Percentiles rank a stretch among this genome's conserved stretches.
Evolutionary conservation across 1,140 invertebrate genomes (phyloP).

Genomic region (Zophobas atratus): DNA sequence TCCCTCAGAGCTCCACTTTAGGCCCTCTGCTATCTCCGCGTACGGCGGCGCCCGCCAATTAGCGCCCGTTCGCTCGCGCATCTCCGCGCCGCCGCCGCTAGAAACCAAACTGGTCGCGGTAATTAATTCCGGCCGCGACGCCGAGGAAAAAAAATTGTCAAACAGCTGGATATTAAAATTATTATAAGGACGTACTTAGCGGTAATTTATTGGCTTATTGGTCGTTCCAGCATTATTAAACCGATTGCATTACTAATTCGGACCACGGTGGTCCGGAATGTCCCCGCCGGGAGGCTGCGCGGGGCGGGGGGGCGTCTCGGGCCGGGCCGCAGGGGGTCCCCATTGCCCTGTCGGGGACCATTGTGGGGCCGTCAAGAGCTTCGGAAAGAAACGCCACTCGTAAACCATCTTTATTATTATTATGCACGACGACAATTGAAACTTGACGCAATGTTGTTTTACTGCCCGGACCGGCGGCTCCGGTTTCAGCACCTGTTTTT

Average conservation of each 20-base stretch:
- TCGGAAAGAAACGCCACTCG: conserved; percentile 54
- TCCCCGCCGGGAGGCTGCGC: conserved; percentile 11
- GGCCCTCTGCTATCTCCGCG: no score
- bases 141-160: conserved; percentile 34
- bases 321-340: conserved; percentile 47
- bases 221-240: conserved; percentile 42
- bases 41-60: no score
- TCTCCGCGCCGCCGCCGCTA: not conserved
- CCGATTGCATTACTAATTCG: conserved; percentile 48
- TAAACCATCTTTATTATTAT: conserved; percentile 62
- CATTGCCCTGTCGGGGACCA: conserved; percentile 56
- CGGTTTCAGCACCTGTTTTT: conserved; percentile 13
- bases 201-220: conserved; percentile 41
- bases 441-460: conserved; percentile 56
- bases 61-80: no score
- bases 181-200: conserved; percentile 39
- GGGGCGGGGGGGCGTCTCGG: not conserved
- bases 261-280: conserved; percentile 46
- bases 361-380: conserved; percentile 58
- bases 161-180: conserved; percentile 48
- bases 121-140: conserved; percentile 18
- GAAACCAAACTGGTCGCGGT: conserved; percentile 30
- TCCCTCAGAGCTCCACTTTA: no score
- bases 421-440: conserved; percentile 57
- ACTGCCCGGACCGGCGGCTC: conserved; percentile 35